Evolutionary conservation across 1,140 invertebrate genomes (phyloP), one percentile per base, ranked within the genome.

Genomic region (Branchinecta lynchi): DNA sequence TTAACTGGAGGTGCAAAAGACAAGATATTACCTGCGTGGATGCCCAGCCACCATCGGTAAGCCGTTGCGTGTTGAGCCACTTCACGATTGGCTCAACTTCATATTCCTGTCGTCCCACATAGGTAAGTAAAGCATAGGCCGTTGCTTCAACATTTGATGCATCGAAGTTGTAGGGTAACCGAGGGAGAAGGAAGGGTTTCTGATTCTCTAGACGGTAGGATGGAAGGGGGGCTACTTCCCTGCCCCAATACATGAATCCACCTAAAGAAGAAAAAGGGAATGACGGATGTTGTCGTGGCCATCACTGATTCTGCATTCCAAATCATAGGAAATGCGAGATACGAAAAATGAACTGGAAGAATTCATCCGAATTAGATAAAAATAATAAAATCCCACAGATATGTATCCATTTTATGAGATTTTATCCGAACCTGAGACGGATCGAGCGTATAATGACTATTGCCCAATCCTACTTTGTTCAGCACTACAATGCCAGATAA

Each of bases 31-130:
- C 86, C 79, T 94, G 91, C 7, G 93, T 95, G 0, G 92, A 95
- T 0, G 92, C 90, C 92, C 93, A 96, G 0, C 93, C 94, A 46
- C 90, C 90, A 75, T 96, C 89, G n/a, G 87, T 87, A 0, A 96
- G 81, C 67, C 94, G 82, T 76, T 96, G 93, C 0, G 89, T 83
- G 77, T 95, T 95, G 7, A 98, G 79, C 94, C 94, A 98, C 75
- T 88, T 86, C 32, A 96, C 92, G 75, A 96, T 93, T 10, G 87
- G 84, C 71, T 92, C 89, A 43, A 87, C 82, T 68, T 86, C 83
- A 71, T 88, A 81, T 72, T 92, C 89, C 76, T 92, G 89, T 15
- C 89, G 81, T 10, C 87, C 86, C 65, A 91, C 89, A 76, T 94
- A 92, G 0, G 92, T 87, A 72, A 96, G 77, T n/a, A 98, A 79